phyloP scores from a whole-genome alignment of 2,888 invertebrate genomes.

The Liposcelis brunnea region DNA sequence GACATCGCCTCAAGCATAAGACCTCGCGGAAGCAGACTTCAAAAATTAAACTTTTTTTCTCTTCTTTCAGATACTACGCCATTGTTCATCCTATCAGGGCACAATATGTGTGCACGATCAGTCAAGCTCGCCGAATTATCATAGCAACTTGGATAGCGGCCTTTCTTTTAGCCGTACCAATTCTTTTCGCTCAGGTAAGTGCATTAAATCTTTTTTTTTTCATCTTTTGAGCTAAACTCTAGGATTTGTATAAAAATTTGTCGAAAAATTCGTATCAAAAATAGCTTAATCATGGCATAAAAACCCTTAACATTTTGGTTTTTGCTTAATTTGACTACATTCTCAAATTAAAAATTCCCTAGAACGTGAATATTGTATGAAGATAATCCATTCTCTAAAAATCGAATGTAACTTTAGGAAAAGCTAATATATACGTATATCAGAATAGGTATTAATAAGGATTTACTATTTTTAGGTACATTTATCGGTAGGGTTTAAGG shows the following conservation, averaged over 20 bases:
- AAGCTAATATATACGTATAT: too few relatives aligned
- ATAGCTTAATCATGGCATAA: too few relatives aligned
- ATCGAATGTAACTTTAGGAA: too few relatives aligned
- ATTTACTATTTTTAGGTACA: constrained; percentile 28
- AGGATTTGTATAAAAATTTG: not conserved
- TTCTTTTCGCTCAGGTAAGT: constrained; percentile 40
- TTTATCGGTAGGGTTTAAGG: constrained; percentile 26
- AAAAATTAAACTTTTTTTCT: not conserved
- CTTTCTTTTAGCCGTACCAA: constrained; percentile 40
- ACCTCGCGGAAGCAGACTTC: too few relatives aligned
- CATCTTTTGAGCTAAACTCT: not conserved
- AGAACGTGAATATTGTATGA: too few relatives aligned
- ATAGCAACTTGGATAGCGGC: constrained; percentile 40
- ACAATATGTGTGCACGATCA: constrained; percentile 47
- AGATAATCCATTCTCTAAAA: too few relatives aligned
- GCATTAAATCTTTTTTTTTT: constrained; percentile 8
- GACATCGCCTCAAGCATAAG: too few relatives aligned
- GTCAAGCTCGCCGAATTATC: constrained; percentile 42
- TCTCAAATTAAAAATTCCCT: too few relatives aligned
- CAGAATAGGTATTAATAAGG: too few relatives aligned
- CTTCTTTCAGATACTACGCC: constrained; percentile 42
- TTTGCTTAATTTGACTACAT: too few relatives aligned
- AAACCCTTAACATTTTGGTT: too few relatives aligned
- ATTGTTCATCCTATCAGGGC: constrained; percentile 53
- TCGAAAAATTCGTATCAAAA: too few relatives aligned